Conservation (phyloP, 2,113 vertebrate species). For the Pavo muticus region DNA sequence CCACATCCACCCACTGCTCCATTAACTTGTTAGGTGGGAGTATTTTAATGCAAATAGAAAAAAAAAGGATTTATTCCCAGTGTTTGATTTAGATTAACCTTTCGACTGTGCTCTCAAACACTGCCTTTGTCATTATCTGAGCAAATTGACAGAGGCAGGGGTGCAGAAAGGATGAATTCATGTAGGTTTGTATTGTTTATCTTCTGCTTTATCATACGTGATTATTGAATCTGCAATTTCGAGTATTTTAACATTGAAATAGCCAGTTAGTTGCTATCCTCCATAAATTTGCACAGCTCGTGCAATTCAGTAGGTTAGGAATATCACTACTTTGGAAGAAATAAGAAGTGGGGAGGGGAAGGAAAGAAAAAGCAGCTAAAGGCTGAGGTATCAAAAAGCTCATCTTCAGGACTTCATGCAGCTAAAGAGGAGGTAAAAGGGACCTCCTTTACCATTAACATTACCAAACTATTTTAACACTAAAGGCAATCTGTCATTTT, state of each 20-base stretch:
- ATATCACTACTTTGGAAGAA: neutral
- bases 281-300: neutral
- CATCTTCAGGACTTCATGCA: conserved; percentile 25
- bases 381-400: conserved; percentile 38
- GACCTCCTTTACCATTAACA: conserved; percentile 51
- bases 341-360: neutral
- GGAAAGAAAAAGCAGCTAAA: neutral
- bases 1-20: neutral
- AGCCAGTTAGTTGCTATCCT: neutral
- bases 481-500: conserved; percentile 81
- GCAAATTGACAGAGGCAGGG: neutral
- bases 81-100: neutral
- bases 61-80: neutral
- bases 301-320: neutral
- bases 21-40: neutral
- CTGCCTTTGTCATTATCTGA: neutral
- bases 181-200: neutral
- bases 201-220: neutral
- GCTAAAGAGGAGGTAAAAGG: conserved; percentile 17
- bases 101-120: rapidly evolving
- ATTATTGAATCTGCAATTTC: neutral
- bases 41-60: neutral
- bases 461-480: conserved; percentile 70
- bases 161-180: neutral
- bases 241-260: neutral